Conservation (phyloP, 2,113 vertebrate species). For the Acinonyx jubatus region DNA sequence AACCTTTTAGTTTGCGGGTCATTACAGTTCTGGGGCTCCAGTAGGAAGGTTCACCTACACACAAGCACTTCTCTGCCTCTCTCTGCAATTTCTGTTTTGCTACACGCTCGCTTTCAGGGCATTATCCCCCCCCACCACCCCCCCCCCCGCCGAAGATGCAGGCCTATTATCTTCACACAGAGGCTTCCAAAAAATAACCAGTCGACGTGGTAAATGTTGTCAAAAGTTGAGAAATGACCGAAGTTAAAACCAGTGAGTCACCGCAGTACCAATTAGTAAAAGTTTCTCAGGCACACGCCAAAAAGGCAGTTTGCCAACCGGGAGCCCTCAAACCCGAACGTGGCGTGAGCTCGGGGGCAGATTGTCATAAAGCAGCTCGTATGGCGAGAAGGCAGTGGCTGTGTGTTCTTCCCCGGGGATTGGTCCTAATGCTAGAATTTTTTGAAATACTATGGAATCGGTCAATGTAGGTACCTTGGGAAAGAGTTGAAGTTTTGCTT, state of each 20-base stretch:
- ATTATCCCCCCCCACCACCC: accelerated
- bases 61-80: not conserved
- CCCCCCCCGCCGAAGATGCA: not conserved
- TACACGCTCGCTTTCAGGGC: not conserved
- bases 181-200: not conserved
- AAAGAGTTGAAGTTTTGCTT: no score
- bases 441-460: not conserved
- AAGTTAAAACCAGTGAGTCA: not conserved
- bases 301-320: not conserved
- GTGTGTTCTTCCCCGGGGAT: no score
- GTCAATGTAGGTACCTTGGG: not conserved
- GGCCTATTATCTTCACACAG: not conserved
- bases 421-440: not conserved
- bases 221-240: not conserved
- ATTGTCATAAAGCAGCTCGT: not conserved
- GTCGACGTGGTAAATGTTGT: not conserved
- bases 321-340: accelerated
- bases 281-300: not conserved
- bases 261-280: no score
- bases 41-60: no score
- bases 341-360: not conserved
- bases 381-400: not conserved
- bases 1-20: not conserved
- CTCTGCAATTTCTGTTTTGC: not conserved
- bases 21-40: not conserved